Evolutionary conservation across 2,797 vertebrate species (phyloP), one percentile per base, ranked within the genome.

Genomic region (Valencia hispanica): DNA sequence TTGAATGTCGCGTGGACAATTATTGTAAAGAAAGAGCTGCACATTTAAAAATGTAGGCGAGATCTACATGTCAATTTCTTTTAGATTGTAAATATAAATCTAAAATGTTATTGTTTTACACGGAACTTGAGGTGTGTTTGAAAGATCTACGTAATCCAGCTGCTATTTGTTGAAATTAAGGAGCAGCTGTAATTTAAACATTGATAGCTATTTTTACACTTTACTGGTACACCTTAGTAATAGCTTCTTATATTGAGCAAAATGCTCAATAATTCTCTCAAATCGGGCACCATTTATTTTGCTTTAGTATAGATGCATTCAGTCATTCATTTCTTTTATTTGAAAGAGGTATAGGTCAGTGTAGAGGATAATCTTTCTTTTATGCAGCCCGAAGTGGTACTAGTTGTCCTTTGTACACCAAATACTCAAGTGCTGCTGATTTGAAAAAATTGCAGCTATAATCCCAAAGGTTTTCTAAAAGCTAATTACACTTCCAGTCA

Each of bases 1-100:
- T 83, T 86, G 68, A 88, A 79, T 87, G 73, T 45, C 68, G 69
- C 74, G 69, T 30, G 77, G 15, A 61, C 50, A 73, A 84, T 39
- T 85, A 74, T 63, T 71, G 74, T 48, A 5, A 2, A 11, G 25
- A 59, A 50, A 65, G 18, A 66, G 78, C 75, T 0, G 0, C 0
- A 18, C 17, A 55, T 72, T 36, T 51, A 73, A 43, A 74, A 80
- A 74, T 6, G 27, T 66, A 61, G 66, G 27, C 68, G 48, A 78
- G 36, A 51, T 50, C 20, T 77, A 68, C 51, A 43, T 27, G 43
- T 27, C 8, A 11, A 36, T 75, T 68, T 30, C 70, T 79, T 18
- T 50, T 32, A 1, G 7, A 8, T 43, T 43, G 8, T 11, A 1
- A 8, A 43, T 43, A 14, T 32, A 32, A 59, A 17, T 30, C 30